A percentile compares a stretch with the other conserved stretches of the same genome.
Evolutionary conservation across 2,797 vertebrate species (phyloP).

Genomic region (Pseudotriccus pelzelni): DNA sequence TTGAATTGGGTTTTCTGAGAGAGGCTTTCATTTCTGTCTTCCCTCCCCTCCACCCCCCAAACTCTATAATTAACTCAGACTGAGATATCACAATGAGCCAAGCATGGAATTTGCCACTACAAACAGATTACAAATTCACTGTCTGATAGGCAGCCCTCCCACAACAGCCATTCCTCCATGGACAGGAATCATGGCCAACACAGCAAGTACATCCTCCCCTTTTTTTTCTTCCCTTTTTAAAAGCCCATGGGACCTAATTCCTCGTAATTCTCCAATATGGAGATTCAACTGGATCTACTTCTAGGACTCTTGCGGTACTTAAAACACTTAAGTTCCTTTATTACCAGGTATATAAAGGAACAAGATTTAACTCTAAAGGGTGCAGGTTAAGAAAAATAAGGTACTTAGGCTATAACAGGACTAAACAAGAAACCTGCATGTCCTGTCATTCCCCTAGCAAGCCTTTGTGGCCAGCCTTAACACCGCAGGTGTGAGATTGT

Average conservation of each 20-base stretch:
- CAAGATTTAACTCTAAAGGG: background rate
- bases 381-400: background rate
- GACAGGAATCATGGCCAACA: background rate
- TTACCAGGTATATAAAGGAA: background rate
- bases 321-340: background rate
- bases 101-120: background rate
- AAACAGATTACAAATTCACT: background rate
- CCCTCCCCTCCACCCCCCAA: background rate
- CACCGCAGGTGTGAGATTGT: background rate
- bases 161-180: background rate
- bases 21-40: background rate
- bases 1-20: background rate
- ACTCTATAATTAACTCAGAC: background rate
- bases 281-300: background rate
- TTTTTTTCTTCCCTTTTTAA: background rate
- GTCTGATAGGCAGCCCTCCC: background rate
- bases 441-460: fast-evolving
- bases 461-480: background rate
- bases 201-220: background rate
- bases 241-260: background rate
- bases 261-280: background rate
- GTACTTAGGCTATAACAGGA: background rate
- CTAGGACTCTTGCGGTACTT: background rate
- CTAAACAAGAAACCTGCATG: background rate
- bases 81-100: background rate